Evolutionary conservation across 2,113 vertebrate genomes (phyloP), one percentile per base, ranked within the genome.

Genomic region (Caranx melampygus): DNA sequence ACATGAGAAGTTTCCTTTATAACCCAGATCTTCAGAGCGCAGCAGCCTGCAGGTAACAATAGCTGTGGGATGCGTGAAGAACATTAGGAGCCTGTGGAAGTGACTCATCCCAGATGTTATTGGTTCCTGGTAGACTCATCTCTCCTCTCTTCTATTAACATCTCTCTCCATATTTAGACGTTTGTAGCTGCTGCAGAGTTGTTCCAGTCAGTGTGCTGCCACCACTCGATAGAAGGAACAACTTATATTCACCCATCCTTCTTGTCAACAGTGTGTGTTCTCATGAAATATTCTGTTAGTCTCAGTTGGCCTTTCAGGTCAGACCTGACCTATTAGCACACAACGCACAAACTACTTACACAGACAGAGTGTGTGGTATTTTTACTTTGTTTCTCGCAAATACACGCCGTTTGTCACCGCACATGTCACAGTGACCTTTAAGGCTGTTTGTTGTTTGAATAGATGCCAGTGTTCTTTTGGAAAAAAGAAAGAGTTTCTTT

Each of bases 381-480:
- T 37, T 64, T 35, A 47, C 1, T 47, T 73, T 34, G 14, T 42
- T 69, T 51, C 57, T 37, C 13, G 15, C 55, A 8, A 26, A 54
- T 14, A 6, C 5, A 3, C 37, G 61, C 8, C 11, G 4, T 79
- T 82, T 63, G 21, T 72, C 62, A 51, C 7, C 5, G 40, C 8
- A 33, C 45, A 62, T 73, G 69, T 74, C 44, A 49, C 42, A 12
- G 58, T 81, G 77, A 74, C 87, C 77, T 90, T 90, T 83, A 1
- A 44, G 58, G 68, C 44, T 76, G 35, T n/a, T 15, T 8, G 54
- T 60, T 59, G 54, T 60, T 59, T 70, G 37, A 2, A 63, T 42
- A 71, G 57, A 55, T 57, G 6, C 1, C 16, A 34, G 10, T 42
- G 40, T 42, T 42, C 11, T 10, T 42, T 42, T 42, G 11, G 44